Base-by-base conservation (phyloP, 2,888 invertebrate genomes). In the Psococerastis gibbosa region DNA sequence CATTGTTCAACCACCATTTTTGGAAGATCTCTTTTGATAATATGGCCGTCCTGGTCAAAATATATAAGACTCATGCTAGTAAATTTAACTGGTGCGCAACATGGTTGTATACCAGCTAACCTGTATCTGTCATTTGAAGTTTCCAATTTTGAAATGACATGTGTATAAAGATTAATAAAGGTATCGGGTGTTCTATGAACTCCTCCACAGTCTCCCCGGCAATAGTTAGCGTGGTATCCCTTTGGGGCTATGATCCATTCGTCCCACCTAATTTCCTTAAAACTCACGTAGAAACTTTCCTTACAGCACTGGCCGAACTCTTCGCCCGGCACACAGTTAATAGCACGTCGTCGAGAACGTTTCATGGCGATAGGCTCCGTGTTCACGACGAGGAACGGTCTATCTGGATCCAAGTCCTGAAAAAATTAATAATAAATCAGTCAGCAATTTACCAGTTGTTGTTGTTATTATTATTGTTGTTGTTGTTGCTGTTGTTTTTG, bases 1-100 rank as follows among this genome's bases (percentile, higher is more conserved):
- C 91, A 91, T 69, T 89, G 89, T 64, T 91, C 88, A 50, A 91
- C 88, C 54, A 88, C 84, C 89, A 91, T 91, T 70, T 89, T 88
- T 52, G 89, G 89, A 60, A 91, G 69, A 68, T 89, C 88, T 56
- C 88, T 73, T 64, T 91, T 89, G 63, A 91, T 84, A 62, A 91
- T 87, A 67, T 80, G 83, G 52, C 78, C 75, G 66, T 87, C 84
- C 48, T 77, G 78, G 53, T 88, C 88, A 65, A 85, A 87, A 66
- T 91, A 91, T 60, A 91, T 87, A 53, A 91, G 70, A 53, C 87
- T 87, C 73, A 91, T 84, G 60, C 85, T 78, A 46, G 87, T 85
- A 65, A 91, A 87, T 63, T 87, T 87, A 50, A 87, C 71, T 32
- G 89, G 89, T 43, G 88, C 85, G 64, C 91, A 91, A 63, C 91